These are phyloP conservation scores for Taurulus bubalis DNA, from an alignment of 2,113 vertebrate genomes.

Conservation along the genomic window DNA sequence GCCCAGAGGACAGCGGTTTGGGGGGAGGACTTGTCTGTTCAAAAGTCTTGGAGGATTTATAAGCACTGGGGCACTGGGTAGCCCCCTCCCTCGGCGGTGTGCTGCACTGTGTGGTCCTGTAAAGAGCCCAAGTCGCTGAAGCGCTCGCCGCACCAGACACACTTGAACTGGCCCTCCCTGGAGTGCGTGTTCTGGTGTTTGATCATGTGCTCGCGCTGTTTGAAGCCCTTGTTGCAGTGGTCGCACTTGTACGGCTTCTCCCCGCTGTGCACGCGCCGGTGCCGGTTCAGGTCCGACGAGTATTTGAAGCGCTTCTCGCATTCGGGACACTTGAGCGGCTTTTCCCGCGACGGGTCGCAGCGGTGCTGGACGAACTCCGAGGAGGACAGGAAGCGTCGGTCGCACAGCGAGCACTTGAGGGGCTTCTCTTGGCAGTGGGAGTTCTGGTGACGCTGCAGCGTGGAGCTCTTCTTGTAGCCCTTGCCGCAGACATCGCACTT, in stretches of 20 bases:
- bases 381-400: slow-evolving; percentile 96
- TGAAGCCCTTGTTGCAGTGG: slow-evolving; percentile 97
- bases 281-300: slow-evolving; percentile 95
- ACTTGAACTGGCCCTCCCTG: slow-evolving; percentile 97
- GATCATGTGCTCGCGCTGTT: slow-evolving; percentile 96
- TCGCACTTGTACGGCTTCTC: slow-evolving; percentile 98
- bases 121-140: slow-evolving; percentile 94
- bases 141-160: slow-evolving; percentile 96
- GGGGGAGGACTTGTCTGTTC: slow-evolving; percentile 7
- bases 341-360: slow-evolving; percentile 94
- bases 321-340: slow-evolving; percentile 95
- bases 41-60: slow-evolving; percentile 68
- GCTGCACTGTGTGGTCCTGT: slow-evolving; percentile 97
- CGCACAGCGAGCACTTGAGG: slow-evolving; percentile 94
- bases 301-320: slow-evolving; percentile 99
- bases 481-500: slow-evolving; percentile 95
- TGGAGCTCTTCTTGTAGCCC: slow-evolving; percentile 95
- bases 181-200: slow-evolving; percentile 96
- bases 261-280: slow-evolving; percentile 93
- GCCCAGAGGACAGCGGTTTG: neutral
- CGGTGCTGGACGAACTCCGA: slow-evolving; percentile 97
- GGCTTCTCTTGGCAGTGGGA: slow-evolving; percentile 96
- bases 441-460: slow-evolving; percentile 95
- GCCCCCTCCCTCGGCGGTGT: slow-evolving; percentile 89
- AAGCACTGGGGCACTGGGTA: slow-evolving; percentile 93